Evolutionary conservation across 2,113 vertebrate genomes (phyloP).

Genomic region (Cathartes aura): DNA sequence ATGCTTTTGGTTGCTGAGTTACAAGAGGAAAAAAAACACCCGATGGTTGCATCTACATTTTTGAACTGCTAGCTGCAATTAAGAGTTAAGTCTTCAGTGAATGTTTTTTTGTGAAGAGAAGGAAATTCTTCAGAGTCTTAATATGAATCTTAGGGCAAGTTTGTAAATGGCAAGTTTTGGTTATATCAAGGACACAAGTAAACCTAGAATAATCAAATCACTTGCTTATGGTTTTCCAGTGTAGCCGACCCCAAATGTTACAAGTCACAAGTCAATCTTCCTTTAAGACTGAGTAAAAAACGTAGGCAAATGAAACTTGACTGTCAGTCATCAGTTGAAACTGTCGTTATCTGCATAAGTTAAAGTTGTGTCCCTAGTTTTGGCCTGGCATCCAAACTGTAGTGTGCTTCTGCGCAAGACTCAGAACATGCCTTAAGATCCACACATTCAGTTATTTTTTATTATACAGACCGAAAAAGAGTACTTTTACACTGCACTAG

Average conservation of each 20-base stretch:
- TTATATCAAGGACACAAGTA: background rate
- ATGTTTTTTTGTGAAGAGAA: background rate
- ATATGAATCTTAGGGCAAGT: background rate
- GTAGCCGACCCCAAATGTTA: background rate
- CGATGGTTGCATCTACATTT: background rate
- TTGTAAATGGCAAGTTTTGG: background rate
- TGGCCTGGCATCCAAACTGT: background rate
- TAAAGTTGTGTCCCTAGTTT: background rate
- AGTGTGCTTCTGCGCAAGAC: accelerated
- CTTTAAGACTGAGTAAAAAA: background rate
- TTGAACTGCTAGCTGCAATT: background rate
- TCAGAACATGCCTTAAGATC: background rate
- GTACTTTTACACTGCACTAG: background rate
- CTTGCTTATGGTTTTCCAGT: background rate
- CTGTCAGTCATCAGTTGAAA: background rate
- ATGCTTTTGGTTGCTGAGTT: background rate
- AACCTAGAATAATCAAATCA: background rate
- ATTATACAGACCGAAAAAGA: background rate
- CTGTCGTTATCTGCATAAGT: accelerated
- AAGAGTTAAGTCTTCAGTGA: background rate
- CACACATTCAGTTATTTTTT: background rate
- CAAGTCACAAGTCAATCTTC: background rate
- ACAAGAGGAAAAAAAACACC: background rate
- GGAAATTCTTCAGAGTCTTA: background rate
- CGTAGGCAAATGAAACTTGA: background rate